Conservation (phyloP, 2,797 vertebrate genomes). For the Lerista edwardsae region DNA sequence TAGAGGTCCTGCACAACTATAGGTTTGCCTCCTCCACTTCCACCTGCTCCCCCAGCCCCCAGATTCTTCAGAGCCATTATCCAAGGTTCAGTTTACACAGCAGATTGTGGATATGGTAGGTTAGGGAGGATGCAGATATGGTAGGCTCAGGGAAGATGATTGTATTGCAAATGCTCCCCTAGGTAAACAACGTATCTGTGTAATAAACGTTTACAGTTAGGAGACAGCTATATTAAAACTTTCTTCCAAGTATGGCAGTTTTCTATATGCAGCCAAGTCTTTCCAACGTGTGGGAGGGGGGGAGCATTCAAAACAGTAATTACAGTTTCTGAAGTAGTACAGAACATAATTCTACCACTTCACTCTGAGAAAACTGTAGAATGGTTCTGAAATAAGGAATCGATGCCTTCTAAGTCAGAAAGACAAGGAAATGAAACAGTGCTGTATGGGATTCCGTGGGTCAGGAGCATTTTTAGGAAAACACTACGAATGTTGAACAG, state of each 20-base stretch:
- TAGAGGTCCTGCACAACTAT: background rate
- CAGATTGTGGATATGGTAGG: background rate
- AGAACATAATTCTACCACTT: background rate
- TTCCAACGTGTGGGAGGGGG: background rate
- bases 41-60: background rate
- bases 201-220: background rate
- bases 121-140: no score
- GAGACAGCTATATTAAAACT: background rate
- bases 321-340: background rate
- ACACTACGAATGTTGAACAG: no score
- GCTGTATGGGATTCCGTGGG: background rate
- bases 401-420: background rate
- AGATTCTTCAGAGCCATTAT: background rate
- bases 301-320: background rate
- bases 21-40: background rate
- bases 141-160: background rate
- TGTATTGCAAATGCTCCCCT: background rate
- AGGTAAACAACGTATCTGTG: background rate
- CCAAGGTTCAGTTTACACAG: background rate
- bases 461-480: background rate
- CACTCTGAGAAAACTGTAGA: background rate
- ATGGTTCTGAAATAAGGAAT: background rate
- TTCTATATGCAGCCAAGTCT: background rate
- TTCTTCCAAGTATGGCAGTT: background rate
- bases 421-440: background rate